Evolutionary conservation across 2,113 vertebrate species (phyloP).

Genomic region (Pantherophis guttatus): DNA sequence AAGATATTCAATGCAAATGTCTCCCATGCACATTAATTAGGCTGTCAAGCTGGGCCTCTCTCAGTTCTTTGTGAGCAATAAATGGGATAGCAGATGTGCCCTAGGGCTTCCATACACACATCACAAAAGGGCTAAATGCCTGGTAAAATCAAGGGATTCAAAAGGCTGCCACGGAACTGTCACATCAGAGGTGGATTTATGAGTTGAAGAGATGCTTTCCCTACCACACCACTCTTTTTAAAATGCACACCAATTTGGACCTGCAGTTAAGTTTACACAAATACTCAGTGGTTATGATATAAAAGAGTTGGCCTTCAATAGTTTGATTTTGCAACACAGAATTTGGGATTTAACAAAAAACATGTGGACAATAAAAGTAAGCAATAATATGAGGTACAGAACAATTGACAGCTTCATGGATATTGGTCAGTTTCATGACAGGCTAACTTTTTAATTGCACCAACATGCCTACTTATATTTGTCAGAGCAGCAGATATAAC

Average conservation of each 20-base stretch:
- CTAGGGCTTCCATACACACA: not conserved
- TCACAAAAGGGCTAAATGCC: conserved; percentile 14
- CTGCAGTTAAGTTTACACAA: not conserved
- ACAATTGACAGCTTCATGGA: not conserved
- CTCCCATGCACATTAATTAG: conserved; percentile 54
- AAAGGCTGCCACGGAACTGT: not conserved
- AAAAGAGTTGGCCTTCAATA: not conserved
- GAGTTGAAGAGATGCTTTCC: not conserved
- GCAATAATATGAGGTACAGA: not conserved
- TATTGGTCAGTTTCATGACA: not conserved
- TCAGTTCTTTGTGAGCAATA: conserved; percentile 47
- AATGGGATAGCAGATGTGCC: conserved; percentile 60
- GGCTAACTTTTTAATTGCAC: not conserved
- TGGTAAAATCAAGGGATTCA: conserved; percentile 8
- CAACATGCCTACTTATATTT: not conserved
- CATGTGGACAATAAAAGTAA: not conserved
- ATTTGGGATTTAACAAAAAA: not conserved
- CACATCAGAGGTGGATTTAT: conserved; percentile 2
- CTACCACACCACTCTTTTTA: not conserved
- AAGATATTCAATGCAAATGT: conserved; percentile 54
- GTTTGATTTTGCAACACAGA: not conserved
- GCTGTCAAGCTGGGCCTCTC: conserved; percentile 26
- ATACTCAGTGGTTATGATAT: not conserved
- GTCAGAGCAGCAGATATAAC: not conserved
- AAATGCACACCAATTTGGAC: not conserved